A percentile compares a stretch with the other conserved stretches of the same genome.
These are phyloP conservation scores for Scrobipalpa costella DNA, from an alignment of 2,888 invertebrate genomes.

Conservation along the genomic window DNA sequence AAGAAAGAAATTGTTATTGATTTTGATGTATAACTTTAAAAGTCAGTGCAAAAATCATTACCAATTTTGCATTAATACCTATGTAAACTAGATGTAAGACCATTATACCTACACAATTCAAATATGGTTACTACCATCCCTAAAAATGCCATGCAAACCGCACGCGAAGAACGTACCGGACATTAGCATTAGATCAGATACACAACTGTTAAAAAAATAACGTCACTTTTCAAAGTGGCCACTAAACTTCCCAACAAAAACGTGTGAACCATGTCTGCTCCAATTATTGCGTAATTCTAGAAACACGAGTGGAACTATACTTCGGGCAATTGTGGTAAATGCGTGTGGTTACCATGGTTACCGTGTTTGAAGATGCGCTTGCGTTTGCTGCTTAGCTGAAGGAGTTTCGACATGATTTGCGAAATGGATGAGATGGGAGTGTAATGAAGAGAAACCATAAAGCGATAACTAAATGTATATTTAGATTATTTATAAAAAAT, in stretches of 20 bases:
- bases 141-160: no score
- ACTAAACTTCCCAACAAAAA: slow-evolving; percentile 40
- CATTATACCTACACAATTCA: no score
- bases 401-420: slow-evolving; percentile 3
- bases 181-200: not conserved
- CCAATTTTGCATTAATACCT: no score
- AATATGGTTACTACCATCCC: no score
- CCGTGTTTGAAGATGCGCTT: slow-evolving; percentile 15
- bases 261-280: slow-evolving; percentile 49
- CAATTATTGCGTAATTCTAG: slow-evolving; percentile 43
- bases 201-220: slow-evolving; percentile 16
- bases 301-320: slow-evolving; percentile 20
- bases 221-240: not conserved
- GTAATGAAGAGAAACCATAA: no score
- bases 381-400: not conserved
- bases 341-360: slow-evolving; percentile 15
- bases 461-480: no score
- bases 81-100: no score
- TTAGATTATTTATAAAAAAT: no score
- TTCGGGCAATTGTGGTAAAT: slow-evolving; percentile 22
- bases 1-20: no score
- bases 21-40: no score
- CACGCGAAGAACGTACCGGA: not conserved
- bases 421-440: not conserved
- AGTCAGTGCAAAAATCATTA: no score